These are phyloP conservation scores for Otis tarda DNA, from an alignment of 2,113 vertebrate genomes.

Conservation along the genomic window DNA sequence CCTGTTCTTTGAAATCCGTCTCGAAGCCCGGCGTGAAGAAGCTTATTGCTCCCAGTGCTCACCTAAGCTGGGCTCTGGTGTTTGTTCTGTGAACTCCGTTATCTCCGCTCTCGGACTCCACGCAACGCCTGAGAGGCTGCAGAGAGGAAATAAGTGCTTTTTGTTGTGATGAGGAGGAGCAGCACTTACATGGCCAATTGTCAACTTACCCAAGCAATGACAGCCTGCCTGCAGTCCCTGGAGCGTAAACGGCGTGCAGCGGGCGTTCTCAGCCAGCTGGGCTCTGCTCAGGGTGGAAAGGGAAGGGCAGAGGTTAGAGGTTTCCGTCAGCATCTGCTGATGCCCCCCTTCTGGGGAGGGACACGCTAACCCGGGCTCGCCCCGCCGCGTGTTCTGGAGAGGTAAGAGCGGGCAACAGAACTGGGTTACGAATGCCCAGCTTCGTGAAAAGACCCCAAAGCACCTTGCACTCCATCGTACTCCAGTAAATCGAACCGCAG, in stretches of 20 bases:
- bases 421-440: not conserved
- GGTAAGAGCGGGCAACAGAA: not conserved
- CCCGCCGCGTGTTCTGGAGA: rapidly evolving
- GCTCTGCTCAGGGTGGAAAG: not conserved
- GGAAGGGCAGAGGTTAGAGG: not conserved
- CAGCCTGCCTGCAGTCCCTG: not conserved
- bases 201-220: not conserved
- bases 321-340: not conserved
- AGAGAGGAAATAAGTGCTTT: not conserved
- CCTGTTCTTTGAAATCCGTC: not conserved
- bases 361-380: not conserved
- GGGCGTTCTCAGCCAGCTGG: no score
- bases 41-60: not conserved
- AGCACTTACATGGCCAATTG: not conserved
- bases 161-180: not conserved
- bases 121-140: not conserved
- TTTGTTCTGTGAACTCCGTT: not conserved
- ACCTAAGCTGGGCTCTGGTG: not conserved
- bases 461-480: not conserved
- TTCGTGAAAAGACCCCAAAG: not conserved
- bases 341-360: not conserved
- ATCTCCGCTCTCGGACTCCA: not conserved
- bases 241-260: not conserved
- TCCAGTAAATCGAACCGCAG: not conserved
- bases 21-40: not conserved